Evolutionary conservation across 2,797 vertebrate species (phyloP).

Genomic region (Cuniculus paca): DNA sequence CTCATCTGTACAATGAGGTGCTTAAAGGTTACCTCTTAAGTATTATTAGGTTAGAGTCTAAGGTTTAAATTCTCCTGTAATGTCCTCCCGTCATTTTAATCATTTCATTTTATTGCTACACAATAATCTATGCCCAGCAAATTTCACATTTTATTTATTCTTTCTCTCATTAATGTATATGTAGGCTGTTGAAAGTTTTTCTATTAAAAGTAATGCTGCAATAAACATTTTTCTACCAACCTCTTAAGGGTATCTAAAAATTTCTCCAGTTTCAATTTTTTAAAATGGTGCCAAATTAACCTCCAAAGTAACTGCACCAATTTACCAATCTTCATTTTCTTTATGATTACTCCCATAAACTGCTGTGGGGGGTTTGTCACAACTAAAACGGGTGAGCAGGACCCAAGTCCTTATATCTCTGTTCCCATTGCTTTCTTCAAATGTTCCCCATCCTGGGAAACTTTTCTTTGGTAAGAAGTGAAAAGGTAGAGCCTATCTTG

Average conservation of each 20-base stretch:
- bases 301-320: background rate
- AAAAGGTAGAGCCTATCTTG: background rate
- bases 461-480: background rate
- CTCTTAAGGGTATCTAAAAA: background rate
- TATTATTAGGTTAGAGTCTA: conserved; percentile 37
- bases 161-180: background rate
- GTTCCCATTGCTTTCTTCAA: background rate
- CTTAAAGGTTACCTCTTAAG: background rate
- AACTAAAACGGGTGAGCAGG: background rate
- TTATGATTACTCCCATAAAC: background rate
- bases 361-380: background rate
- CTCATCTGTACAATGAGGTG: background rate
- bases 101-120: background rate
- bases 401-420: background rate
- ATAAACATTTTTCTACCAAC: conserved; percentile 35
- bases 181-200: background rate
- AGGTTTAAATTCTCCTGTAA: background rate
- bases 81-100: conserved; percentile 40
- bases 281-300: background rate
- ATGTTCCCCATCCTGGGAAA: background rate
- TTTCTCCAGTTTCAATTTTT: conserved; percentile 57
- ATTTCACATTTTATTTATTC: conserved; percentile 17
- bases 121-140: background rate
- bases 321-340: background rate
- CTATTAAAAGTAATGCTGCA: background rate